Evolutionary conservation across 2,888 invertebrate species (phyloP).

Genomic region (Stenolophus ochropezus): DNA sequence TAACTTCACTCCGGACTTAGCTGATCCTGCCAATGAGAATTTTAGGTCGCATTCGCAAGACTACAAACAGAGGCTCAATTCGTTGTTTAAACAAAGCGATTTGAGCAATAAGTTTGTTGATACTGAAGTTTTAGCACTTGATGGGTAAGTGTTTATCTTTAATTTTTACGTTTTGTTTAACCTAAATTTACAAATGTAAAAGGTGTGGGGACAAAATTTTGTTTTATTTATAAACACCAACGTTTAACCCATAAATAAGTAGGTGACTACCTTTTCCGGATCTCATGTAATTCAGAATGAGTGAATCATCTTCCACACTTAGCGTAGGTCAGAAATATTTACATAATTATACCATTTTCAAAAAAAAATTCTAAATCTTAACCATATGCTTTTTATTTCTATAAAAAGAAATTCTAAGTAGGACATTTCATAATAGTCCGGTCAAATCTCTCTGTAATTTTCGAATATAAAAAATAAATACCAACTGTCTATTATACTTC

Average conservation of each 20-base stretch:
- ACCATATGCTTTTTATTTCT: not conserved
- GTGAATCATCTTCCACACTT: constrained; percentile 5
- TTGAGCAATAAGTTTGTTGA: constrained; percentile 85
- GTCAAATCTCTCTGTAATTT: constrained; percentile 3
- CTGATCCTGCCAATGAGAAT: constrained; percentile 80
- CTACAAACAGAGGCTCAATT: constrained; percentile 85
- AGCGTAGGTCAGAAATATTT: constrained; percentile 5
- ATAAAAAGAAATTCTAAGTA: constrained; percentile 3
- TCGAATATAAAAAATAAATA: not conserved
- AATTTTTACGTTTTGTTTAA: too few species aligned
- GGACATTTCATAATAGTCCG: constrained; percentile 6
- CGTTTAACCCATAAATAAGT: constrained; percentile 1
- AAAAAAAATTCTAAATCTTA: not conserved
- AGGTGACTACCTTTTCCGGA: constrained; percentile 33
- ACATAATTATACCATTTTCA: not conserved
- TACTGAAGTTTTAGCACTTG: constrained; percentile 88
- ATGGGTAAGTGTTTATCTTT: constrained; percentile 79
- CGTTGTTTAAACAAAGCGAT: constrained; percentile 83
- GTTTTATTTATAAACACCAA: not conserved
- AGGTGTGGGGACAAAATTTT: not conserved
- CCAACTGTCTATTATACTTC: constrained; percentile 19
- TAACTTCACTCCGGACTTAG: constrained; percentile 80
- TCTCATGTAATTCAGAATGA: not conserved
- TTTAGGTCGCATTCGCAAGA: constrained; percentile 85
- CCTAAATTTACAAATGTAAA: not conserved